Evolutionary conservation across 2,888 invertebrate genomes (phyloP), one percentile per base, ranked within the genome.

Genomic region (Parnassius mnemosyne): DNA sequence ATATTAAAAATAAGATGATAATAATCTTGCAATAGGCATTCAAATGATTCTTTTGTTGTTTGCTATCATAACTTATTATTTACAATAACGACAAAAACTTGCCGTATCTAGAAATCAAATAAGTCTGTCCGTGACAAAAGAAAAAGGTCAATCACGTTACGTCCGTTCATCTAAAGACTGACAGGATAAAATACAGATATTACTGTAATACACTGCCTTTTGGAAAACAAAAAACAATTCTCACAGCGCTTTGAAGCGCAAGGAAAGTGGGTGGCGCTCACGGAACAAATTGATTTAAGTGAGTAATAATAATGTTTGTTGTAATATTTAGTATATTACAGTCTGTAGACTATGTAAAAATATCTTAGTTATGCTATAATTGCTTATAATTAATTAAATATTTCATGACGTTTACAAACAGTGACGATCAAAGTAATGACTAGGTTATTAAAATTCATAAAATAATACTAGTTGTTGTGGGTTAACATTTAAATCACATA

Each of bases 81-180:
- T 53, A 53, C 61, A 61, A 52, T 56, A 61, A 56, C 46, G 46
- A 53, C 46, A 57, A 53, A 47, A 12, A 49, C 13, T 57, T 20
- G 16, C 20, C 34, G 47, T 53, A 46, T 46, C 47, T 34, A 46
- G 34, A 61, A 52, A 61, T 61, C 51, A 61, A 61, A 56, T 20
- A 56, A 25, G 43, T 34, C 34, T 66, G 61, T 61, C 44, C 60
- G 58, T 52, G 66, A 70, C 70, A 67, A 70, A 70, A 70, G 65
- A 67, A 62, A 69, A 70, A 69, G 69, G 69, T 66, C 65, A 68
- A 69, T 70, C 68, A 65, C 58, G 67, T 70, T 69, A 69, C 66
- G 63, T 66, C 62, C 64, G 64, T 63, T 67, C 57, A 52, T 60
- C 61, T 57, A 53, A 57, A 62, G 58, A 44, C 44, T 58, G 54